Base-by-base conservation (phyloP, 2,113 vertebrate species). In the Gila orcuttii region DNA sequence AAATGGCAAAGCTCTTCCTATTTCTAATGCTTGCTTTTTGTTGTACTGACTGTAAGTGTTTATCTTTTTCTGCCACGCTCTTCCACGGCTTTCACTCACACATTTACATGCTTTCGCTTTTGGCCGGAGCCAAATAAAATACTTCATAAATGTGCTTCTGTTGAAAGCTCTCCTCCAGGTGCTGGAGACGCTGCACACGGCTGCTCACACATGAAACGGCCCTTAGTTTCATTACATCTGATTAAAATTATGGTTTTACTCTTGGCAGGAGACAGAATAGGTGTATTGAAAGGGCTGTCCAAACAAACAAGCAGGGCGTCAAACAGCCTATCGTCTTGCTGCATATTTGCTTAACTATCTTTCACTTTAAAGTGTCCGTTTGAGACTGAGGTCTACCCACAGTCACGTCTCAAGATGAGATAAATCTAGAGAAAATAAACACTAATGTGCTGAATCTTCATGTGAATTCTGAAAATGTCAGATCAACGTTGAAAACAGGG, bases 251-350 rank as follows among this genome's bases (percentile, higher is more conserved):
- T 50, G n/a, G 52, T 31, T 55, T 12, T 25, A 50, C n/a, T 78
- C 45, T 64, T 79, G 57, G 52, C 85, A 77, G 85, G 76, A 85
- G 66, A 79, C 39, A 59, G 79, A 77, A 84, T 9, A 17, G 66
- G 62, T 47, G 47, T 64, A 75, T 42, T 62, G 28, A 60, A 77
- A 50, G 4, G 45, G 31, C 19, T 31, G n/a, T 79, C 33, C 52
- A 86, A 85, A 80, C 36, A 85, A 89, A 81, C 79, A 71, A 76
- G 50, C 33, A 6, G 36, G 71, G 73, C 66, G 66, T 84, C 59
- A 68, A 77, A 31, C 57, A 75, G 82, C 86, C 78, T 19, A 19
- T 25, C 60, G 62, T 69, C 55, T 64, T 19, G 15, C 77, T n/a
- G 11, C 39, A 21, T n/a, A 42, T 89, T 88, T 88, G 77, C 62